Percentiles rank a stretch among this genome's conserved stretches.
phyloP scores from a whole-genome alignment of 2,797 vertebrate species.

The Gadopsis marmoratus region DNA sequence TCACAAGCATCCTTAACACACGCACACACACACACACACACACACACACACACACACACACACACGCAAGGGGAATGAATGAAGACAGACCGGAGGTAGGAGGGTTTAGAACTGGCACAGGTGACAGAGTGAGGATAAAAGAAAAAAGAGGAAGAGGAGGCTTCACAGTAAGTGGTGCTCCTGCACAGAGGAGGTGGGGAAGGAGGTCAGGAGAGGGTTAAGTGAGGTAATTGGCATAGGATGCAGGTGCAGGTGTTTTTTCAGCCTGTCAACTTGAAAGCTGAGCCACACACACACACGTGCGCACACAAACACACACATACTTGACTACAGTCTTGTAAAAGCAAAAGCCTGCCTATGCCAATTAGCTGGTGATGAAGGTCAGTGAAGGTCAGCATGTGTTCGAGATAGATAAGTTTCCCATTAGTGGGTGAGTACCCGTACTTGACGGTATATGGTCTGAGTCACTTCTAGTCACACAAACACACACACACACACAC shows the following conservation, averaged over 20 bases:
- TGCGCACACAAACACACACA: no score
- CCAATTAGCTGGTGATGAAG: constrained; percentile 82
- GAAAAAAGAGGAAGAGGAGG: constrained; percentile 37
- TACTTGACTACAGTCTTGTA: constrained; percentile 56
- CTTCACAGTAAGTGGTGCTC: constrained; percentile 54
- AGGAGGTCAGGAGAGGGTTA: constrained; percentile 60
- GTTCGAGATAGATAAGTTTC: constrained; percentile 79
- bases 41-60: not conserved
- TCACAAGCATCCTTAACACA: constrained; percentile 31
- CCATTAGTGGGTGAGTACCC: constrained; percentile 72
- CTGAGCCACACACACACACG: constrained; percentile 26
- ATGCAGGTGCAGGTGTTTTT: constrained; percentile 68
- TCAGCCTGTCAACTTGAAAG: constrained; percentile 65
- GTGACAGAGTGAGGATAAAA: constrained; percentile 44
- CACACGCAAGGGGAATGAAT: constrained; percentile 14
- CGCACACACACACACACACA: not conserved
- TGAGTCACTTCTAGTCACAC: constrained; percentile 47
- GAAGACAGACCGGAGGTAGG: constrained; percentile 5
- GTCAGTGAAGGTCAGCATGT: constrained; percentile 75
- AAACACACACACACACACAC: constrained; percentile 9
- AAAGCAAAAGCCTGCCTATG: constrained; percentile 64
- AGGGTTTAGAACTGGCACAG: constrained; percentile 19
- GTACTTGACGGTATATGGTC: constrained; percentile 59
- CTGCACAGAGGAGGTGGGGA: constrained; percentile 45
- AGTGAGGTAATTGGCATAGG: constrained; percentile 75